Base-by-base conservation (phyloP, 2,888 invertebrate species). In the Mimachlamys varia region DNA sequence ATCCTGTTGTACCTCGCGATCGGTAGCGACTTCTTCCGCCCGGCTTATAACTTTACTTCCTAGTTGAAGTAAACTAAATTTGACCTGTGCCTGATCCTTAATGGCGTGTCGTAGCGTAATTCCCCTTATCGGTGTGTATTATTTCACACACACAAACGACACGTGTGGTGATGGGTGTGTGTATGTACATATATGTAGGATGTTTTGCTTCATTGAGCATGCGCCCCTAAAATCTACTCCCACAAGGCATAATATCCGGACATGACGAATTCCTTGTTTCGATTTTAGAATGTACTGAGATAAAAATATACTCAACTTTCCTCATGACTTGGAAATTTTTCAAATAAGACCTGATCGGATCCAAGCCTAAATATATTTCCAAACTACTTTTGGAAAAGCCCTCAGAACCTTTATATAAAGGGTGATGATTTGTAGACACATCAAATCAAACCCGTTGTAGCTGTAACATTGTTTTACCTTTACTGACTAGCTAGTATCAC, bases 231-330 rank as follows among this genome's bases (percentile, higher is more conserved):
- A 7, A 76, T 10, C 22, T 33, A 76, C 76, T 76, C 76, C 76
- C 76, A 76, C 76, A 76, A 76, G 44, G 27, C 76, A 76, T 76
- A 76, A 76, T 76, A 76, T 76, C 76, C 76, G 76, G 76, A 76
- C 33, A 76, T 76, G 76, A 76, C 76, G 33, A 76, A 76, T 33
- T 27, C 33, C 76, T 76, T 76, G 76, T 76, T 76, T 76, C 76
- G 76, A 76, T 76, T 76, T 76, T 76, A 33, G 27, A 76, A 10
- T 76, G 27, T 76, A 76, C 76, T 15, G 76, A 76, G 76, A 76
- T 76, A 76, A 76, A 76, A 76, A 76, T 76, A 76, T 22, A 33
- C 76, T 27, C 27, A 76, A 76, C 76, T 76, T 76, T 76, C 76
- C 76, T 62, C 62, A n/a, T 76, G 76, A 27, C 33, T 33, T 76